Evolutionary conservation across 1,140 invertebrate genomes (phyloP), one percentile per base, ranked within the genome.

Genomic region (Drosophila tristis): DNA sequence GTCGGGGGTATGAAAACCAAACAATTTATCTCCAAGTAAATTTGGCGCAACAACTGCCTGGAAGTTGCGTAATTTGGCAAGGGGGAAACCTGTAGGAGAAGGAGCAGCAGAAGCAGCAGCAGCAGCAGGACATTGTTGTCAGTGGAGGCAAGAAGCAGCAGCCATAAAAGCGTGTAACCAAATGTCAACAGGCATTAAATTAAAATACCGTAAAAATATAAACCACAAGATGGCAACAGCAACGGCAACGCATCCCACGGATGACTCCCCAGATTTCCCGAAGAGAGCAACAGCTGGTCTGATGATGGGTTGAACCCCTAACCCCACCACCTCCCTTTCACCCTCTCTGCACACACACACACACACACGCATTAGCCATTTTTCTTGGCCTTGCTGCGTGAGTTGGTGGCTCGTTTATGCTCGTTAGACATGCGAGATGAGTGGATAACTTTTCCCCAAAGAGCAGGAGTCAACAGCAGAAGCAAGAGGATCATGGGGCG

Each of bases 181-280:
- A 81, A 81, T 77, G 78, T 81, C 78, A 81, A 81, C 78, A 81
- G 64, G 78, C 80, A 82, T 82, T 82, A 58, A 82, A 82, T 82
- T 82, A 82, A 74, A 78, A 78, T 68, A 66, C 74, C 58, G 67
- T 78, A 78, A 78, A 74, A 80, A 75, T 74, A 74, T 68, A 58
- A 79, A 67, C 68, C 78, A 81, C 44, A 63, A 66, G 67, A 70
- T 70, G 67, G 74, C 62, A 49, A 59, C 64, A 58, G 64, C 66
- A 58, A 70, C 62, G 62, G 62, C 76, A 54, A 54, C 73, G 54
- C 31, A 35, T 35, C 35, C 35, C 35, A 39, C 62, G 56, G 67
- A 76, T 76, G 73, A 66, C 61, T 76, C 56, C 67, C 23, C 55
- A 67, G 74, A 76, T 76, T 76, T 68, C 29, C 13, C 6, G 23